Conservation (phyloP, 2,797 vertebrate species). For the Myotis vivesi region DNA sequence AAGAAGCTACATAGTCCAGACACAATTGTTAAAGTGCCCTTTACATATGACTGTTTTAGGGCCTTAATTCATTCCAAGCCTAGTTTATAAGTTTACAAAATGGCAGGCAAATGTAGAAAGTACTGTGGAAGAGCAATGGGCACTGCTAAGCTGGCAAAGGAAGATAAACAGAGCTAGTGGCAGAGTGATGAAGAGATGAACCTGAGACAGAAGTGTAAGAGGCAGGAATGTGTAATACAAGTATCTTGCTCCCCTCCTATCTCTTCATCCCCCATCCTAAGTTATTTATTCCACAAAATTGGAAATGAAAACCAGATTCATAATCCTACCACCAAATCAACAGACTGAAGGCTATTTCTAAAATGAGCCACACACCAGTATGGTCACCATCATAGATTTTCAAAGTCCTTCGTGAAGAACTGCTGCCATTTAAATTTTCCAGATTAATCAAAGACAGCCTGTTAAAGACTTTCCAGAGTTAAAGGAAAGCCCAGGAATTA, state of each 20-base stretch:
- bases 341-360: constrained; percentile 37
- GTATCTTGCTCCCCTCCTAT: background rate
- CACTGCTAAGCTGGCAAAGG: background rate
- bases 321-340: constrained; percentile 45
- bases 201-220: background rate
- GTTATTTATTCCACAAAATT: constrained; percentile 51
- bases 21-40: background rate
- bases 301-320: constrained; percentile 56
- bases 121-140: background rate
- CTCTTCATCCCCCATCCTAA: background rate
- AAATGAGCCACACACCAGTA: background rate
- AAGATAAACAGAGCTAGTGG: background rate
- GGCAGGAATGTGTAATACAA: background rate
- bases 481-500: constrained; percentile 29
- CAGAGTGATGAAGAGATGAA: background rate
- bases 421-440: constrained; percentile 32
- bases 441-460: constrained; percentile 56
- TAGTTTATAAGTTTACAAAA: background rate
- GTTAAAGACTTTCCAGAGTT: constrained; percentile 46
- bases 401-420: constrained; percentile 31
- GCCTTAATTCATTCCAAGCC: constrained; percentile 4
- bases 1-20: background rate
- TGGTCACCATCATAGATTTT: background rate
- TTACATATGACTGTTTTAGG: background rate
- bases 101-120: background rate